A percentile compares a stretch with the other conserved stretches of the same genome.
Conservation (phyloP, 2,113 vertebrate genomes). For the Lamprotornis superbus region DNA sequence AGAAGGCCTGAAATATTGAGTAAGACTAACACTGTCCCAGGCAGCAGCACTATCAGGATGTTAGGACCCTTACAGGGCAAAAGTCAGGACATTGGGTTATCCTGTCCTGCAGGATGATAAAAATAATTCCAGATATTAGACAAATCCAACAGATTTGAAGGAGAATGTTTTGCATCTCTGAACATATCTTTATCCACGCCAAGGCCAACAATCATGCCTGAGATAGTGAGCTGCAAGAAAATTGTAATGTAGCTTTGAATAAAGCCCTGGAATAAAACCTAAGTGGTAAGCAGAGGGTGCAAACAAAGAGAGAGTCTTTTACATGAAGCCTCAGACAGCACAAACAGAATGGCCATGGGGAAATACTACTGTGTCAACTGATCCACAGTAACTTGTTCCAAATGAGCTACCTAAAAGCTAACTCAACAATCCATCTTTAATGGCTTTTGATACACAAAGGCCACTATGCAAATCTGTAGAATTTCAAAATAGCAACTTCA, state of each 20-base stretch:
- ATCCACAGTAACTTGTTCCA: background rate
- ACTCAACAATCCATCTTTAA: background rate
- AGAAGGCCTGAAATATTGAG: background rate
- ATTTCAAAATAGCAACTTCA: background rate
- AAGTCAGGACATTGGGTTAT: background rate
- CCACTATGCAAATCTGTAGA: background rate
- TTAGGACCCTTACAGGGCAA: background rate
- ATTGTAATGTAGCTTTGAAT: background rate
- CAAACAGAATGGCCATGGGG: background rate
- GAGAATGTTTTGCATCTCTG: background rate
- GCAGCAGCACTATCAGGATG: background rate
- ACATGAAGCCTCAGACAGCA: background rate
- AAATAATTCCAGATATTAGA: background rate
- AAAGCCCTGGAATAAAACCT: background rate
- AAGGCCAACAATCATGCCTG: background rate
- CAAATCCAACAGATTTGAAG: background rate
- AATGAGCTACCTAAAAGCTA: background rate
- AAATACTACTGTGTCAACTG: background rate
- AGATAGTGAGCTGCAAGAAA: background rate
- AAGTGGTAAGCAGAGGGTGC: background rate
- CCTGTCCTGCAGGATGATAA: background rate
- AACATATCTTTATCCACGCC: background rate
- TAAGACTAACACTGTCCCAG: background rate
- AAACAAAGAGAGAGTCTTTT: conserved; percentile 40
- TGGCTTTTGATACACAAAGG: background rate